Percentiles rank a stretch among this genome's conserved stretches.
These are phyloP conservation scores for Podarcis raffonei DNA, from an alignment of 2,113 vertebrate species.

Conservation along the genomic window DNA sequence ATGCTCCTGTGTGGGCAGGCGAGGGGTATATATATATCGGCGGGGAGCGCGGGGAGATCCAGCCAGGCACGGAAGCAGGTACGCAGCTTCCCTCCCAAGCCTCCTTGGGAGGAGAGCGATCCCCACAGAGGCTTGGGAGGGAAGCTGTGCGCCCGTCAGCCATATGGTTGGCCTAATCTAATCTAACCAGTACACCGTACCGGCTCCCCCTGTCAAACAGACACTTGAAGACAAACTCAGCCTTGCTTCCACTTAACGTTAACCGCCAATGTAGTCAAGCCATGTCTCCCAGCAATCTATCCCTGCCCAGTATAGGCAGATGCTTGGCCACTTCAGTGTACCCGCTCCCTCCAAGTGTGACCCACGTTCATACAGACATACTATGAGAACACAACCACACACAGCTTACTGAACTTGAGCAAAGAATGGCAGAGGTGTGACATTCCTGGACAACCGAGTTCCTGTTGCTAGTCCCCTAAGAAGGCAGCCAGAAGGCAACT, in stretches of 20 bases:
- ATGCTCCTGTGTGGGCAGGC: too few relatives aligned
- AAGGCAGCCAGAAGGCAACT: neutral
- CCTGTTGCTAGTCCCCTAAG: neutral
- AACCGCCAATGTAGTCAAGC: neutral
- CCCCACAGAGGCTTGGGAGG: too few relatives aligned
- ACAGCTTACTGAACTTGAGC: neutral
- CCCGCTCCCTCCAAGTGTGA: neutral
- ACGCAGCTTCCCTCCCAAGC: too few relatives aligned
- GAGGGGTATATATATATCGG: too few relatives aligned
- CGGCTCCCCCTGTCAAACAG: neutral
- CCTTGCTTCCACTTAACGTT: neutral
- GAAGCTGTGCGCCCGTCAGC: too few relatives aligned
- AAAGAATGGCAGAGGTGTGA: neutral
- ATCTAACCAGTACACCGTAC: too few relatives aligned
- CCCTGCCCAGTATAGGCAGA: neutral
- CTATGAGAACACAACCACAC: neutral
- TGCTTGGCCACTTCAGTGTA: neutral
- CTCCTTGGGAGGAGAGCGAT: too few relatives aligned
- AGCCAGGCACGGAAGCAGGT: too few relatives aligned
- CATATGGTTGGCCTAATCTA: too few relatives aligned
- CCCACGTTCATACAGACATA: neutral
- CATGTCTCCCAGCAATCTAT: neutral
- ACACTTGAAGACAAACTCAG: neutral
- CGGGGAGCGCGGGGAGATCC: too few relatives aligned
- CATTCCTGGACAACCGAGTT: neutral